phyloP scores from a whole-genome alignment of 2,797 vertebrate species.

The Oreochromis grahami region DNA sequence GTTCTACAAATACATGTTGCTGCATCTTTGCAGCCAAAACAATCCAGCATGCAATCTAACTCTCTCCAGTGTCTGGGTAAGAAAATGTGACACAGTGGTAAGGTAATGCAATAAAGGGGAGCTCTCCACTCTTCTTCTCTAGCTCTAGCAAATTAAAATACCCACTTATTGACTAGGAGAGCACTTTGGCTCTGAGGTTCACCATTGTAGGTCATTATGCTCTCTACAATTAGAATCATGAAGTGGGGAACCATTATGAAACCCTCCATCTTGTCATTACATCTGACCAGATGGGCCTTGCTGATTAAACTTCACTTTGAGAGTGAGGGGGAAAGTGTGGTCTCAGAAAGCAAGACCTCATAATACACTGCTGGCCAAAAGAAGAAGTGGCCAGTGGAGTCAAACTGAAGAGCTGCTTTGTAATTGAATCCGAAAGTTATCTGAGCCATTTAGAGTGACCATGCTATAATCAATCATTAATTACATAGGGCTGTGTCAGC shows the following conservation, averaged over 20 bases:
- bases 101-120: conserved; percentile 29
- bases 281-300: conserved; percentile 13
- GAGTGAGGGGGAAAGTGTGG: background rate
- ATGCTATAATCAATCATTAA: conserved; percentile 18
- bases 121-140: conserved; percentile 26
- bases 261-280: conserved; percentile 51
- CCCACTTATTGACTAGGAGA: conserved; percentile 63
- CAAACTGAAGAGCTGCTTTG: conserved; percentile 1
- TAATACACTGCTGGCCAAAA: background rate
- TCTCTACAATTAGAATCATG: conserved; percentile 64
- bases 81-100: conserved; percentile 9
- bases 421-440: conserved; percentile 36
- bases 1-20: background rate
- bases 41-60: background rate
- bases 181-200: conserved; percentile 57
- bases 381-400: background rate
- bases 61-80: background rate
- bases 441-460: conserved; percentile 2
- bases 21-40: background rate
- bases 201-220: conserved; percentile 48
- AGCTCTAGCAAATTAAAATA: conserved; percentile 52
- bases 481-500: background rate
- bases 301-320: conserved; percentile 21
- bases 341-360: background rate
- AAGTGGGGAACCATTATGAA: conserved; percentile 55